These are phyloP conservation scores for Kobus ellipsiprymnus DNA, from an alignment of 2,113 vertebrate genomes.

Conservation along the genomic window DNA sequence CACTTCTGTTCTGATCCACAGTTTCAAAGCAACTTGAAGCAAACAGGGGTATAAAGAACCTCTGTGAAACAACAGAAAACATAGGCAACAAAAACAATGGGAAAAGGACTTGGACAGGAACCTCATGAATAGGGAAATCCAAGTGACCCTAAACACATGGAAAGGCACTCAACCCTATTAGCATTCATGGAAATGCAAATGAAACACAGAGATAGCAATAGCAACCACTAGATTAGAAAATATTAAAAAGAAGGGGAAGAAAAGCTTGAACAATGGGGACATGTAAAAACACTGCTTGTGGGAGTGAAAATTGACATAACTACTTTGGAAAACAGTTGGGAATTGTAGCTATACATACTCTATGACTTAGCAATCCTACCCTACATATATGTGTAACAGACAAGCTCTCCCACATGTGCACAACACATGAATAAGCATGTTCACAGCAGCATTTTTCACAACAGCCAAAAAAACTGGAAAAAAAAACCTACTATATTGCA, in stretches of 20 bases:
- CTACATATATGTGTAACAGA: background rate
- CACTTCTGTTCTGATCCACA: background rate
- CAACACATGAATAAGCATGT: background rate
- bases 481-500: background rate
- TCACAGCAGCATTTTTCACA: background rate
- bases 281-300: background rate
- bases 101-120: background rate
- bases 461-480: background rate
- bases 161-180: background rate
- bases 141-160: background rate
- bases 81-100: background rate
- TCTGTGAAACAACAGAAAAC: background rate
- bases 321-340: background rate
- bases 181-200: background rate
- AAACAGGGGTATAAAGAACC: background rate
- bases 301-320: background rate
- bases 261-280: background rate
- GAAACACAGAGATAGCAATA: background rate
- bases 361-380: background rate
- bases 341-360: fast-evolving
- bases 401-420: background rate
- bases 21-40: background rate
- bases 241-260: background rate
- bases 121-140: background rate
- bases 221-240: background rate